phyloP scores from a whole-genome alignment of 1,140 invertebrate species.

The Drosophila parvula region DNA sequence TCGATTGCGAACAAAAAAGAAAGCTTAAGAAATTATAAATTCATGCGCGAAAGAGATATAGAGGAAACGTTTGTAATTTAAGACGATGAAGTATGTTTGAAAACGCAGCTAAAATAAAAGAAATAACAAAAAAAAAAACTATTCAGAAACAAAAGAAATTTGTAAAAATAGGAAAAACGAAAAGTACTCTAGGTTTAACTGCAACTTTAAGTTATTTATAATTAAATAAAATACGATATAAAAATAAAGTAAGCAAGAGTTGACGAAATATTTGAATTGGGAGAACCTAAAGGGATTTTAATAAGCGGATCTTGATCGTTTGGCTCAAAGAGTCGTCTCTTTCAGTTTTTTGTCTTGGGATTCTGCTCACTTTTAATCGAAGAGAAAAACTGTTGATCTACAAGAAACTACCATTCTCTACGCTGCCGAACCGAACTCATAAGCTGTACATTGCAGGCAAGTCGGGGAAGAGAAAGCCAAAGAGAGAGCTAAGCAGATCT shows the following conservation, averaged over 20 bases:
- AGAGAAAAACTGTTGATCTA: no score
- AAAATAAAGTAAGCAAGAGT: constrained; percentile 58
- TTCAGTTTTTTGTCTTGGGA: no score
- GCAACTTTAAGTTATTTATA: constrained; percentile 79
- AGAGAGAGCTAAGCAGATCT: no score
- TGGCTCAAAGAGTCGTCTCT: no score
- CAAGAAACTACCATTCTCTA: no score
- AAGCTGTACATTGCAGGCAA: no score
- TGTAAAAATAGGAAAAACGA: constrained; percentile 76
- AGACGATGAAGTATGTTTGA: constrained; percentile 58
- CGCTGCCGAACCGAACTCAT: no score
- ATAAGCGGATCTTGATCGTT: no score
- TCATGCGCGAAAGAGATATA: constrained; percentile 27
- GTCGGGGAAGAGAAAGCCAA: no score
- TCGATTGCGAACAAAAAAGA: constrained; percentile 59
- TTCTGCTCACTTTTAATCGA: no score
- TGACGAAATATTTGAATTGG: background rate
- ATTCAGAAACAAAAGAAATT: constrained; percentile 52
- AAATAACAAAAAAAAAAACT: constrained; percentile 33
- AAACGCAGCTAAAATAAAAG: constrained; percentile 50
- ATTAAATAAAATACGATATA: constrained; percentile 80
- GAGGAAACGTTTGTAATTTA: constrained; percentile 54
- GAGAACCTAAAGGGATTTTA: background rate
- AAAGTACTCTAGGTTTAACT: constrained; percentile 51
- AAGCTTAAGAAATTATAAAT: constrained; percentile 70